Evolutionary conservation across 2,113 vertebrate genomes (phyloP), one percentile per base, ranked within the genome.

Genomic region (Himantopus leucocephalus): DNA sequence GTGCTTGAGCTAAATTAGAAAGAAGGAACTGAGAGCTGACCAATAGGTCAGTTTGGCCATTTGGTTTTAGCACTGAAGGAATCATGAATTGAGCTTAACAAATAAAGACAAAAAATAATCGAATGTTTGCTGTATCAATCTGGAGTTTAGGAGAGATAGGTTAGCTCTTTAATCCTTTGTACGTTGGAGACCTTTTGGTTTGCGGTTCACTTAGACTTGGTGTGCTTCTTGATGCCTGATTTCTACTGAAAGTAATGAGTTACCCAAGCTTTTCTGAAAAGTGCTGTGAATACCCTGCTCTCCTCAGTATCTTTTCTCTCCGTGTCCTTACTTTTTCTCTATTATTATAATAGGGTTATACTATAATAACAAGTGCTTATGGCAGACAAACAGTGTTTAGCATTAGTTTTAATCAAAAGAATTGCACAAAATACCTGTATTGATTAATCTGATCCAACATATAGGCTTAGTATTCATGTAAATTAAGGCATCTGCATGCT

Each of bases 401-500:
- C 52, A 21, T 52, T 60, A 19, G 19, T 50, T 86, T 89, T 77
- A 74, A 91, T 79, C 45, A 85, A 41, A 86, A 92, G 39, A 70
- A 68, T 37, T 56, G 17, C 17, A 66, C 26, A 85, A 72, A 55
- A 17, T 48, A 39, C 41, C 52, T 29, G 12, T 43, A 29, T 60
- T 81, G 55, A 77, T 72, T 84, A 78, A 74, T 81, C 59, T 63
- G 17, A 22, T 70, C 9, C 41, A 83, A 70, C 5, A 21, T 80
- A 64, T 39, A 56, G 32, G 18, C 17, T 66, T 32, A 78, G 12
- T 70, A 67, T 77, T 85, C 7, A 23, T 15, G 19, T 58, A 68
- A 75, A 85, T 76, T 64, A 72, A 81, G 26, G 5, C 19, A 48
- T 63, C 48, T 67, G 14, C 23, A 73, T 34, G 34, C 60, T 72